Base-by-base conservation (phyloP, 2,113 vertebrate species). In the Sakesphorus luctuosus region DNA sequence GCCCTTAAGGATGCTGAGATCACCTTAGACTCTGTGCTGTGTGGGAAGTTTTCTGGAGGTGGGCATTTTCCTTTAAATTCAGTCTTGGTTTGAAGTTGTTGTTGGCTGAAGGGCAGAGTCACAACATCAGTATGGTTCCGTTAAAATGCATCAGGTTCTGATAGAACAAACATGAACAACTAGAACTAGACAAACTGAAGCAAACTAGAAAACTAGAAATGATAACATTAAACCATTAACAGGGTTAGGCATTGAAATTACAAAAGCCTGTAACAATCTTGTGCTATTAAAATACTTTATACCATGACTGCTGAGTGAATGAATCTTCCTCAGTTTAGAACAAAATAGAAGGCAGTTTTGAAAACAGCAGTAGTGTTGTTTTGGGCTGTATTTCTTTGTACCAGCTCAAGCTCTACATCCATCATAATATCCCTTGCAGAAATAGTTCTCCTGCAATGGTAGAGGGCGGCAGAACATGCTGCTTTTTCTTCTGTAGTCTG, bases 1-100 rank as follows among this genome's bases (percentile, higher is more conserved):
- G 99, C 99, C 62, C 98, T 99, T 50, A 98, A 98, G 33, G 99
- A 99, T 95, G 99, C 98, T 97, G 99, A 99, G 84, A 98, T 98
- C 95, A 98, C 96, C 3, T 91, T 98, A 40, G 98, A 99, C 89
- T 98, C 98, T 38, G 98, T 98, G 49, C 96, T 99, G 44, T 98
- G 97, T 20, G 99, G 99, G 31, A 99, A 96, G 84, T 99, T 99
- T 96, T 98, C 98, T 84, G 73, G 98, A 95, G 99, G 99, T 99
- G 97, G 98, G 98, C 18, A 26, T 93, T 89, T 72, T 76, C 26
- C 28, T 82, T 84, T 49, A n/a, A 18, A 52, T 43, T 36, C 53
- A 15, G 2, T 33, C 18, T 46, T 63, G 20, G 3, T 73, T 0
- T 19, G 7, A 58, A 66, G 21, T 40, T 25, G 1, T 55, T 35